These are phyloP conservation scores for Cyrtorhinus lividipennis DNA, from an alignment of 1,140 invertebrate species.

Conservation along the genomic window DNA sequence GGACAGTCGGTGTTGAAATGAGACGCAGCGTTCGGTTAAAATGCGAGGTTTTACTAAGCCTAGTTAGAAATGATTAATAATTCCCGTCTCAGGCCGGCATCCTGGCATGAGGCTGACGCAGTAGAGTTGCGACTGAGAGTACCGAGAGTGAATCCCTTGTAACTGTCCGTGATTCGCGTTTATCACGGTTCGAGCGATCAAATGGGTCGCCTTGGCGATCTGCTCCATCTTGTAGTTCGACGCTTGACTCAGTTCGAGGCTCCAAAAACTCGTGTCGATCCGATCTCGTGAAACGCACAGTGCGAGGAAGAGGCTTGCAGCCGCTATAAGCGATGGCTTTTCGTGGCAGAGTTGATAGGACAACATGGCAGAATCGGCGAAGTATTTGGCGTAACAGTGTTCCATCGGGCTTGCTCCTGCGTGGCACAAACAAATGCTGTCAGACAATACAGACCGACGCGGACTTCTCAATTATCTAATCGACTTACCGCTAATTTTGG, in stretches of 20 bases:
- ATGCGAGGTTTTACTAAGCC: not conserved
- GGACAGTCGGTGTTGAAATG: not conserved
- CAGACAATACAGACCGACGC: not conserved
- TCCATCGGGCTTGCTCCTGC: conserved; percentile 39
- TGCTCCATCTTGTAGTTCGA: conserved; percentile 8
- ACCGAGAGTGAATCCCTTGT: conserved; percentile 3
- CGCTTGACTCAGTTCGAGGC: not conserved
- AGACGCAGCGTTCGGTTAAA: not conserved
- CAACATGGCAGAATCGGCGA: conserved; percentile 71
- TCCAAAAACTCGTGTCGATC: conserved; percentile 10
- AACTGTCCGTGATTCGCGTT: not conserved
- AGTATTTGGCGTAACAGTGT: conserved; percentile 83
- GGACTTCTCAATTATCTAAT: not conserved
- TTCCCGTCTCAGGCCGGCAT: conserved; percentile 1
- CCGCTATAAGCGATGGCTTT: conserved; percentile 64
- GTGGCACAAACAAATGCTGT: no score
- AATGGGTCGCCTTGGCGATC: not conserved
- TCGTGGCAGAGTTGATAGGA: conserved; percentile 70
- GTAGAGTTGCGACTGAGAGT: not conserved
- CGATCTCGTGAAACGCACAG: conserved; percentile 29
- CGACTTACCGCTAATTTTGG: not conserved
- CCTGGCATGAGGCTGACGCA: conserved; percentile 15
- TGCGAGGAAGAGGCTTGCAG: conserved; percentile 55
- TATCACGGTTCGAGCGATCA: not conserved
- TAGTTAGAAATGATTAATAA: conserved; percentile 13